Evolutionary conservation across 2,113 vertebrate genomes (phyloP).

Genomic region (Bubo blakistoni): DNA sequence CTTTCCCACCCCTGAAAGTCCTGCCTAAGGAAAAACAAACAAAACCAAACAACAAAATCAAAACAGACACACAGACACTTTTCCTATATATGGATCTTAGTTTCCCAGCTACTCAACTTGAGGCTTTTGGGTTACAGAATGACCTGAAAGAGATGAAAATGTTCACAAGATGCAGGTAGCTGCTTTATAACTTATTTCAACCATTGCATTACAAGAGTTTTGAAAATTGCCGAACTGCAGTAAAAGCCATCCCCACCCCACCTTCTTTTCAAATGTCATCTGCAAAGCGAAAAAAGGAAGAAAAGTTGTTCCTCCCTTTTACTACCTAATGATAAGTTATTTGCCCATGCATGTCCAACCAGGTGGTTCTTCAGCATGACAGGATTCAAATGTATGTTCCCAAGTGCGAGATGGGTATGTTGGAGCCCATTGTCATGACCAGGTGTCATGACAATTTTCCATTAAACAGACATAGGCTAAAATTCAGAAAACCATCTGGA

Average conservation of each 20-base stretch:
- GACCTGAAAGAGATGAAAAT: not conserved
- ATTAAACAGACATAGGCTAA: not conserved
- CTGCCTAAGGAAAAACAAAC: not conserved
- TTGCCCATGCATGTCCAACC: not conserved
- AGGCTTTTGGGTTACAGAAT: not conserved
- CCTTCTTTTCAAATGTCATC: not conserved
- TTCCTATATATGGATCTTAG: not conserved
- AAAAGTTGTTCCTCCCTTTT: not conserved
- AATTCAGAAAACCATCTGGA: not conserved
- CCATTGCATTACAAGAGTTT: not conserved
- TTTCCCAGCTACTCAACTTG: not conserved
- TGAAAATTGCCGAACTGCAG: not conserved
- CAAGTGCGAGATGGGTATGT: not conserved
- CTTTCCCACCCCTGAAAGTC: not conserved
- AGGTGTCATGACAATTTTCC: not conserved
- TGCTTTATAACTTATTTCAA: not conserved
- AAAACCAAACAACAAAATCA: not conserved
- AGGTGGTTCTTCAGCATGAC: not conserved
- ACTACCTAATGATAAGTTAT: not conserved
- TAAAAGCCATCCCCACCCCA: not conserved
- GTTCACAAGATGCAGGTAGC: not conserved
- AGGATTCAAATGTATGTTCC: not conserved
- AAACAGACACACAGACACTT: not conserved
- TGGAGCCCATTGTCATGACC: not conserved
- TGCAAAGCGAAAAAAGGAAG: not conserved